These are phyloP conservation scores for Corythornis vintsioides DNA, from an alignment of 2,113 vertebrate species.

Conservation along the genomic window DNA sequence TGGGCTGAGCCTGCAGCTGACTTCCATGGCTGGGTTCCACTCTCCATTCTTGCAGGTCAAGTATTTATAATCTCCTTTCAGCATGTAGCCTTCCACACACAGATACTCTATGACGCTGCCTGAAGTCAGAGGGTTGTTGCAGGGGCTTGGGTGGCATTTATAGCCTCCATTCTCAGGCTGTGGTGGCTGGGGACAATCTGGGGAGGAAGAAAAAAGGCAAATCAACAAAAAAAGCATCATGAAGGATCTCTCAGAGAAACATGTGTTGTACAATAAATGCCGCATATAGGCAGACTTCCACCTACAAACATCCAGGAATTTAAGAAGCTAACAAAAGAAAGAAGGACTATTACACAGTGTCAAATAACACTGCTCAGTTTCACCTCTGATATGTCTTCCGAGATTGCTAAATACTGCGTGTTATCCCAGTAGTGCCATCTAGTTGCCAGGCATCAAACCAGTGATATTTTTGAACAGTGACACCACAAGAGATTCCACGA, in stretches of 20 bases:
- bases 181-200: constrained; percentile 91
- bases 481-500: neutral
- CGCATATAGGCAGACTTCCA: neutral
- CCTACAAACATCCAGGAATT: neutral
- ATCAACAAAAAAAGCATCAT: neutral
- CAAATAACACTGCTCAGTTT: neutral
- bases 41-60: constrained; percentile 95
- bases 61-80: constrained; percentile 96
- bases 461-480: neutral
- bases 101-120: constrained; percentile 97
- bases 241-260: neutral
- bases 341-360: neutral
- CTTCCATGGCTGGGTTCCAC: constrained; percentile 93
- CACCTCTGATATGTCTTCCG: neutral
- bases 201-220: neutral
- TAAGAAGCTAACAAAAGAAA: neutral
- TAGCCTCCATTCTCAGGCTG: constrained; percentile 96
- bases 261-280: neutral
- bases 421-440: neutral
- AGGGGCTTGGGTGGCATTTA: constrained; percentile 91
- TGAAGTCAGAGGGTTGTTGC: constrained; percentile 84
- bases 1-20: constrained; percentile 91
- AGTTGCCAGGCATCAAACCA: neutral
- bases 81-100: constrained; percentile 91
- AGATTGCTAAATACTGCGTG: neutral